Percentiles rank a stretch among this genome's conserved stretches.
phyloP scores from a whole-genome alignment of 1,140 invertebrate genomes.

The Chelonus insularis region DNA sequence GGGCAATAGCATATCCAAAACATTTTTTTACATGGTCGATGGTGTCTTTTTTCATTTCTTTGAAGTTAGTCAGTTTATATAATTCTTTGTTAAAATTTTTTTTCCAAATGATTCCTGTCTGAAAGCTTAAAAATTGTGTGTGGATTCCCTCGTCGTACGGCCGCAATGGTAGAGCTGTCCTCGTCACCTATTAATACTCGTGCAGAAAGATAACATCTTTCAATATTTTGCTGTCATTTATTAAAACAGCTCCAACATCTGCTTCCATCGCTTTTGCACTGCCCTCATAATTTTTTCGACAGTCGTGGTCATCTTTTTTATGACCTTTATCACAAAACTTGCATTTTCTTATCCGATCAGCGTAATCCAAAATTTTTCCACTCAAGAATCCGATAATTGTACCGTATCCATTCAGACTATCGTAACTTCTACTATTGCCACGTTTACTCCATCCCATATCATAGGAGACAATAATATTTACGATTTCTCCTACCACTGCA shows the following conservation, averaged over 20 bases:
- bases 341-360: neutral
- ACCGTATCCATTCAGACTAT: neutral
- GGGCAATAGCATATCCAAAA: too few species aligned
- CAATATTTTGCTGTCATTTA: neutral
- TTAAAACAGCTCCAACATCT: neutral
- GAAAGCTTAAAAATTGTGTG: neutral
- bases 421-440: too few species aligned
- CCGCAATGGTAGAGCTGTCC: neutral
- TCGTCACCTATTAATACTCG: neutral
- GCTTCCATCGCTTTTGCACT: neutral
- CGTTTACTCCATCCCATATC: too few species aligned
- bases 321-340: neutral
- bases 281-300: neutral
- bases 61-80: too few species aligned
- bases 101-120: too few species aligned
- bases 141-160: neutral
- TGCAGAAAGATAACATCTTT: constrained; percentile 3
- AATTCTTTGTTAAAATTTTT: too few species aligned
- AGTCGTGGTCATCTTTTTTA: neutral
- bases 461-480: too few species aligned
- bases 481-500: neutral
- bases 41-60: too few species aligned
- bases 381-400: neutral
- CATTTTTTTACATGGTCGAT: too few species aligned
- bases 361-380: neutral